These are phyloP conservation scores for Melospiza georgiana DNA, from an alignment of 2,113 vertebrate species.

Conservation along the genomic window DNA sequence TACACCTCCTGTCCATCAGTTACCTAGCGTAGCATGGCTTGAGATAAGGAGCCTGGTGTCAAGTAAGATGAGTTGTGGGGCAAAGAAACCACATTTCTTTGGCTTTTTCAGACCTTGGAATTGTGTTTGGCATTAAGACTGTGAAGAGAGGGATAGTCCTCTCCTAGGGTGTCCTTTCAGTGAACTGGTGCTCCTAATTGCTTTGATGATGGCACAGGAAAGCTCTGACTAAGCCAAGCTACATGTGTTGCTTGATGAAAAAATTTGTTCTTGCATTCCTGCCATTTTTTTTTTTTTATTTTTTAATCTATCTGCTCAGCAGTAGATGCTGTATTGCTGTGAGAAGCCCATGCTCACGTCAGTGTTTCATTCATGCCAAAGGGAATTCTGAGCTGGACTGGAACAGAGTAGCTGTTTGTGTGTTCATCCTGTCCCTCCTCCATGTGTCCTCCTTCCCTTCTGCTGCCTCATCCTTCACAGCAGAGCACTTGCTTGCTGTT, in stretches of 20 bases:
- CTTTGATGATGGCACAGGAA: not conserved
- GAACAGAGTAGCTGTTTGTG: not conserved
- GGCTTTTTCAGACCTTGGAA: not conserved
- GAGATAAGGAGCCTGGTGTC: not conserved
- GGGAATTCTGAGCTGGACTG: not conserved
- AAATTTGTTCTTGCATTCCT: not conserved
- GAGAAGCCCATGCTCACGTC: not conserved
- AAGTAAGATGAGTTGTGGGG: not conserved
- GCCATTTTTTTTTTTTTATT: not conserved
- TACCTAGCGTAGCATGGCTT: fast-evolving
- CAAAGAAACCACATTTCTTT: not conserved
- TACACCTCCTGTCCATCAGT: not conserved
- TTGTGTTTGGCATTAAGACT: fast-evolving
- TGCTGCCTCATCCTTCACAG: not conserved
- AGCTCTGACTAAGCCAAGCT: not conserved
- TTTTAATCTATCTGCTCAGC: not conserved
- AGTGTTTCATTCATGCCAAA: not conserved
- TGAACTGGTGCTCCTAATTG: not conserved
- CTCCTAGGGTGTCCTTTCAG: not conserved
- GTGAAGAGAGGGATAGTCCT: fast-evolving
- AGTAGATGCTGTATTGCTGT: not conserved
- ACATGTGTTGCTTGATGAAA: not conserved
- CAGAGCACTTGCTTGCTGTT: not conserved
- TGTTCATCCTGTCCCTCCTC: slow-evolving; percentile 14
- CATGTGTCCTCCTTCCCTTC: not conserved